These are phyloP conservation scores for Rhabditoides inermis DNA, from an alignment of 2,888 invertebrate genomes.

Conservation along the genomic window DNA sequence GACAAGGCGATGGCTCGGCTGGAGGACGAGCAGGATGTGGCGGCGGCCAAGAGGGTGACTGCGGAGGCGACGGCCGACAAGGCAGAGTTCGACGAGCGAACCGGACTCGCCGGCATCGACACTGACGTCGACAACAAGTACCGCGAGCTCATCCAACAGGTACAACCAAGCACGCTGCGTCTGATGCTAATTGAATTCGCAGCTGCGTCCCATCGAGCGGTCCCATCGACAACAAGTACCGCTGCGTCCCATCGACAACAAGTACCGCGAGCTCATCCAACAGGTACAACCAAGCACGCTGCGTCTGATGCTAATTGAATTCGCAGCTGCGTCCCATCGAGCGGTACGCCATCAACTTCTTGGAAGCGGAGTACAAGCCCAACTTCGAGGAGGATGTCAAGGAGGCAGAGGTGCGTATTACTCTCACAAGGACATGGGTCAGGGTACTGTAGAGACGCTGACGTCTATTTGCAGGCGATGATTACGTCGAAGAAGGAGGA, in stretches of 20 bases:
- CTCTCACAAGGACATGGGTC: too few species aligned
- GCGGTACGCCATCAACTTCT: conserved; percentile 83
- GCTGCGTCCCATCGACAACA: conserved; percentile 4
- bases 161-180: too few species aligned
- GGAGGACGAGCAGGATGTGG: conserved; percentile 49
- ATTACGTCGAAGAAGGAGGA: conserved; percentile 33
- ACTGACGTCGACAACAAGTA: conserved; percentile 14
- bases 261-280: conserved; percentile 34
- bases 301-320: not conserved
- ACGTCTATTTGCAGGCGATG: conserved; percentile 32
- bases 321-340: conserved; percentile 81
- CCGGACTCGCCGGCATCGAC: not conserved
- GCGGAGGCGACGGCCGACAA: conserved; percentile 36
- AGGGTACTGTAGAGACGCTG: not conserved
- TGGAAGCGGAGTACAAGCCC: conserved; percentile 76
- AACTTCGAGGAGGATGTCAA: conserved; percentile 73
- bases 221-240: too few species aligned
- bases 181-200: conserved; percentile 25
- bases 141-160: conserved; percentile 30
- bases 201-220: conserved; percentile 85
- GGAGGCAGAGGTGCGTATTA: conserved; percentile 67
- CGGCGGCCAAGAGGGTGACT: conserved; percentile 37
- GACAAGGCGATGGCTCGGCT: conserved; percentile 42
- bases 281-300: too few species aligned
- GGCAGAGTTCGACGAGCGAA: conserved; percentile 31